Percentiles rank a stretch among this genome's conserved stretches.
Conservation (phyloP, 2,888 invertebrate species). For the Listrodromus nycthemerus region DNA sequence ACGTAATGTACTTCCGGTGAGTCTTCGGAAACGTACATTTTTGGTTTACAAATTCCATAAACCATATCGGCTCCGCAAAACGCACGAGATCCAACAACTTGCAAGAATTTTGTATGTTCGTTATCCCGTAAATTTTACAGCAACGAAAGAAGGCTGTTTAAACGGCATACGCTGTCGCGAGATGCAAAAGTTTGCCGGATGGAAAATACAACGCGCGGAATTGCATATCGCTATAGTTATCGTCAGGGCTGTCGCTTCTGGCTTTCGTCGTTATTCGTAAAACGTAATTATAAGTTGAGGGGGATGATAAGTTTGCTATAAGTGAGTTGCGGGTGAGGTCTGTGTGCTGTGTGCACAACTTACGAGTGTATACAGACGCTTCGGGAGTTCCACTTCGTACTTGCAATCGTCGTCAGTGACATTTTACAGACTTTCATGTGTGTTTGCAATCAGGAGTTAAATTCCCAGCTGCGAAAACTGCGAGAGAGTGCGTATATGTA, state of each 20-base stretch:
- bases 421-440: not conserved
- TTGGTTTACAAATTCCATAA: not conserved
- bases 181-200: not conserved
- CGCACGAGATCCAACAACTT: no score
- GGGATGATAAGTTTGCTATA: slow-evolving; percentile 34
- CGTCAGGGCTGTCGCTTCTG: not conserved
- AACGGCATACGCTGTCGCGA: not conserved
- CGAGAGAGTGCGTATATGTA: not conserved
- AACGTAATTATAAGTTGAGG: slow-evolving; percentile 55
- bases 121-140: not conserved
- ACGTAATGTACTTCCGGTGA: not conserved
- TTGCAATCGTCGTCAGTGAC: not conserved
- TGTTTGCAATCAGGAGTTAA: not conserved
- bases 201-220: not conserved
- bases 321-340: slow-evolving; percentile 23
- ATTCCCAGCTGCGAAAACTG: not conserved
- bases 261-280: slow-evolving; percentile 38
- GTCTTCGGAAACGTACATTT: not conserved
- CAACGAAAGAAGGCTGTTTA: not conserved
- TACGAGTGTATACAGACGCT: not conserved
- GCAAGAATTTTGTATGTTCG: not conserved
- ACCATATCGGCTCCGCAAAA: not conserved
- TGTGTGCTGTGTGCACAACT: not conserved
- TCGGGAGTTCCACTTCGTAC: not conserved
- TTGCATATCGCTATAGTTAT: not conserved